Base-by-base conservation (phyloP, 2,888 invertebrate genomes). In the Lepetodrilus schrolli region DNA sequence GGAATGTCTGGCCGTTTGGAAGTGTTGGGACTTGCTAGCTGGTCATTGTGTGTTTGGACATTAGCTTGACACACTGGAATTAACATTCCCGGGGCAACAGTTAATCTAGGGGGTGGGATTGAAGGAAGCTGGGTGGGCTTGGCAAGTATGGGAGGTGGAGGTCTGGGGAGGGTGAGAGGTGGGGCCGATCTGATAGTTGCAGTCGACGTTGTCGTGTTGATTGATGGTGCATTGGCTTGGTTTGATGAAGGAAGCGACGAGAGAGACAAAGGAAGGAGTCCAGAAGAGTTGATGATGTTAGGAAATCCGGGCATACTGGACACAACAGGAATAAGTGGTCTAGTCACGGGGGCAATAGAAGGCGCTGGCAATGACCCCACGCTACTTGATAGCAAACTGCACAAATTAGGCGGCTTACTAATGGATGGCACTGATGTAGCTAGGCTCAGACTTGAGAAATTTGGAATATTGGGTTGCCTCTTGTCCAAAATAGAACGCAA, bases 61-160 rank as follows among this genome's bases (percentile, higher is more conserved):
- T 17, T 13, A 43, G n/a, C 36, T 77, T 80, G 43, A 74, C 73
- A 58, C 36, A 70, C 70, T 36, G 71, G 34, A 20, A 38, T 43
- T 5, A 49, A 13, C 17, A 70, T 23, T 20, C 70, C 75, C 8
- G 77, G 51, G 34, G 77, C 66, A 10, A 72, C 69, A n/a, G 50
- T 74, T 4, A 77, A 47, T 1, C 58, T 66, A 21, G 76, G 72
- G 4, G 72, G 72, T 13, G 71, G 72, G 10, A 72, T 20, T 21
- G 73, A 10, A 13, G 69, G 70, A 7, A 58, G 10, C 23, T 36
- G 49, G 21, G 66, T 8, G 34, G 47, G 70, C 23, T 66, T 26
- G 26, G 21, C 50, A 23, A 70, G 34, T 23, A 66, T 65, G 4
- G 20, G 66, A 21, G 30, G 51, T 10, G 66, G 48, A 36, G 7